Evolutionary conservation across 2,113 vertebrate genomes (phyloP), one percentile per base, ranked within the genome.

Genomic region (Pollachius pollachius): DNA sequence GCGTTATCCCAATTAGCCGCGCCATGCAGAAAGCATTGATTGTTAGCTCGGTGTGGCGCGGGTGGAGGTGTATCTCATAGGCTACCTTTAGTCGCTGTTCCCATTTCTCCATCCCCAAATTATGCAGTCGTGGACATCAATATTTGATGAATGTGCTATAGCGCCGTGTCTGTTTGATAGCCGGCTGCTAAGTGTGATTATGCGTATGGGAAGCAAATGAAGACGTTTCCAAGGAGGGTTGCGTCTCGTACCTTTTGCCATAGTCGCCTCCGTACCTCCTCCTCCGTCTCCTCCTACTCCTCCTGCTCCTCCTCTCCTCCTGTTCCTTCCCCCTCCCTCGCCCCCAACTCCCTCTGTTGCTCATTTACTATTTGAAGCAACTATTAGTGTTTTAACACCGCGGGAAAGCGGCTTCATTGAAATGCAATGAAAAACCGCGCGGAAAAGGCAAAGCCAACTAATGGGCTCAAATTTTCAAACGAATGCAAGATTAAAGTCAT

Each of bases 401-500:
- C 84, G 86, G 91, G 89, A 93, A 92, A 92, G 89, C 77, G 81
- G 79, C 89, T 89, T 93, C 90, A 92, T 92, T 92, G 90, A 92
- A 92, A 92, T 92, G 92, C 91, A 89, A 89, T 91, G 87, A 90
- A 92, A 92, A 92, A 92, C 84, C 83, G 88, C 87, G 87, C 76
- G 79, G 87, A 90, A 90, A 90, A 90, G 87, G 89, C 89, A 92
- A 92, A 93, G 91, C 90, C 90, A 91, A 90, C 91, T 92, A 93
- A 93, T 92, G 89, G 92, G 92, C 90, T 91, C 87, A 91, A 91
- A 93, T 92, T 92, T 93, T 92, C 91, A 92, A 93, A 92, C 88
- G 91, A 92, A 92, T 90, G 90, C 88, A 90, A 93, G 91, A 93
- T 93, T 93, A 92, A 93, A 93, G 92, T 90, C 89, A 92, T 91